Percentiles rank a stretch among this genome's conserved stretches.
These are phyloP conservation scores for Drosophila navojoa DNA, from an alignment of 1,140 invertebrate genomes.

Conservation along the genomic window DNA sequence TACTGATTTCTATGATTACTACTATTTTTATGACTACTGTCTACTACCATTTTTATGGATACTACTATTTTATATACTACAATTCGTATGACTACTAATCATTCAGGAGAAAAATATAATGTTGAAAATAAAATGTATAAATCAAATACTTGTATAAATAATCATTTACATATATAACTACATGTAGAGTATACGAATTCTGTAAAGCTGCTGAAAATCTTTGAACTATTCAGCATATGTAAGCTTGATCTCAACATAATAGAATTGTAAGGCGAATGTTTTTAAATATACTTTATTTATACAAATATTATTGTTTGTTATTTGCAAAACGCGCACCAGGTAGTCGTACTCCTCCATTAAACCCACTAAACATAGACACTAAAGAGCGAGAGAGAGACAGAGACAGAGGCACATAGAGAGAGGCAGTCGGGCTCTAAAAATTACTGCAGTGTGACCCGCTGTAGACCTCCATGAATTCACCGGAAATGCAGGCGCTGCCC, in stretches of 20 bases:
- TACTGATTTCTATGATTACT: no score
- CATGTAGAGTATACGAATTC: background rate
- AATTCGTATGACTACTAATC: no score
- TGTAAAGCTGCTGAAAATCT: background rate
- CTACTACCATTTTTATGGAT: no score
- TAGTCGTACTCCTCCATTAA: slow-evolving; percentile 56
- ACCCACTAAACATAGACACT: slow-evolving; percentile 35
- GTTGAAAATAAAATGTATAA: no score
- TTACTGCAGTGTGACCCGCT: slow-evolving; percentile 57
- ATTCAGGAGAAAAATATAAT: no score
- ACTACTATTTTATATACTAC: no score
- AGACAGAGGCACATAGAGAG: background rate
- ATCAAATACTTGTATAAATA: no score
- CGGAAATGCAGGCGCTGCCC: slow-evolving; percentile 70
- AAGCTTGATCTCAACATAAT: slow-evolving; percentile 56
- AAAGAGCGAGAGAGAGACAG: no score
- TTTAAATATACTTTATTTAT: slow-evolving; percentile 50
- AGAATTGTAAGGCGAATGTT: slow-evolving; percentile 28
- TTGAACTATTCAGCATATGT: background rate
- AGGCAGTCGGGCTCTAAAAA: slow-evolving; percentile 18
- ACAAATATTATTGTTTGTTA: slow-evolving; percentile 30
- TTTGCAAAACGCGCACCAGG: slow-evolving; percentile 47
- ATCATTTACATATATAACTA: no score
- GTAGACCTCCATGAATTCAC: slow-evolving; percentile 77
- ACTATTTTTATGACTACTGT: no score